Percentiles rank a stretch among this genome's conserved stretches.
Evolutionary conservation across 2,888 invertebrate species (phyloP).

Genomic region (Coelogynopora nodosa): DNA sequence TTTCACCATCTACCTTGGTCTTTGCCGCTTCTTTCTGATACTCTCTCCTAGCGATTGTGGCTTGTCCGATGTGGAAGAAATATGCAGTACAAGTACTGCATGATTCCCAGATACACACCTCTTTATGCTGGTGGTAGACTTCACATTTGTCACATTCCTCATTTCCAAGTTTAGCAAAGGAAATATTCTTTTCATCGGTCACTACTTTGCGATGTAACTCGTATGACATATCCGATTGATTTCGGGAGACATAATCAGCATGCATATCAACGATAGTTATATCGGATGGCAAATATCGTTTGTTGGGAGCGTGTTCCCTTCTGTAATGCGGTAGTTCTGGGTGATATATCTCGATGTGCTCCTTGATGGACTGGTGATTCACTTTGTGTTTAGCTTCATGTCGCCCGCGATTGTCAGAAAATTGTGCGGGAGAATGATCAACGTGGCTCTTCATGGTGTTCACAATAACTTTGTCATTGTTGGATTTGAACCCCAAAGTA

Average conservation of each 20-base stretch:
- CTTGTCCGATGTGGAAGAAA: constrained; percentile 22
- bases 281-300: not conserved
- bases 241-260: not conserved
- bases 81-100: constrained; percentile 35
- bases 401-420: not conserved
- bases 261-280: not conserved
- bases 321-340: not conserved
- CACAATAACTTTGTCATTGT: no score
- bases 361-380: not conserved
- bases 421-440: no score
- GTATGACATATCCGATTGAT: not conserved
- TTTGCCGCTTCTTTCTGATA: not conserved
- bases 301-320: not conserved
- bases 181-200: constrained; percentile 44
- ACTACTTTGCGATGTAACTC: constrained; percentile 10
- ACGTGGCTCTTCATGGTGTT: no score
- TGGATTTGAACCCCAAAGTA: no score
- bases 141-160: constrained; percentile 47
- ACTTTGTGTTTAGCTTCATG: not conserved
- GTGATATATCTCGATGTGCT: not conserved
- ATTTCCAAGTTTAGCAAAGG: constrained; percentile 47
- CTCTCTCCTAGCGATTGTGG: constrained; percentile 15
- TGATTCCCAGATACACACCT: not conserved
- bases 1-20: not conserved
- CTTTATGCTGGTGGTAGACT: constrained; percentile 9